These are phyloP conservation scores for Lasioglossum malachurum DNA, from an alignment of 2,888 invertebrate genomes.

Conservation along the genomic window DNA sequence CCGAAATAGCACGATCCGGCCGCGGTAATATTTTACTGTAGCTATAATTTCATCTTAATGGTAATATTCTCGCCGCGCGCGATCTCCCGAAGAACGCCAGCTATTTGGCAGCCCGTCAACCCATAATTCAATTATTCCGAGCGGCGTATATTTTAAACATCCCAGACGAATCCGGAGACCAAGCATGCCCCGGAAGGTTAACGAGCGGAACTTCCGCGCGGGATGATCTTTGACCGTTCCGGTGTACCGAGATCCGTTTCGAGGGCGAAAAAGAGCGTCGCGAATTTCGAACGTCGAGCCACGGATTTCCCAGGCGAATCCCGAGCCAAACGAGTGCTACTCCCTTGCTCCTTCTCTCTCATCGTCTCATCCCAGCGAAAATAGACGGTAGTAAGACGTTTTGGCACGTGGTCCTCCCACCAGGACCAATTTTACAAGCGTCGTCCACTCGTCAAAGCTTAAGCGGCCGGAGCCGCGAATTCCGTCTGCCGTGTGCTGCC, in stretches of 20 bases:
- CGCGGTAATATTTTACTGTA: not conserved
- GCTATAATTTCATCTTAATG: conserved; percentile 5
- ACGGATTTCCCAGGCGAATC: conserved; percentile 37
- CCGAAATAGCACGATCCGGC: not conserved
- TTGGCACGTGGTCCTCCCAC: conserved; percentile 60
- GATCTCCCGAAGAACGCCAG: not conserved
- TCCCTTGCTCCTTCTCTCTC: not conserved
- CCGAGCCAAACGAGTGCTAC: conserved; percentile 40
- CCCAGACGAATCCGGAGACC: not conserved
- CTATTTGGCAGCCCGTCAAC: conserved; percentile 5
- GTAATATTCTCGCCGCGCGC: not conserved
- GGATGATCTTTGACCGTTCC: not conserved
- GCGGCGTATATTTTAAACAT: not conserved
- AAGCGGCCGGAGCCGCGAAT: conserved; percentile 39
- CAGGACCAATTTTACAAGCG: conserved; percentile 60
- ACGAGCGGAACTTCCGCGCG: conserved; percentile 3
- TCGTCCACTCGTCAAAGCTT: conserved; percentile 58
- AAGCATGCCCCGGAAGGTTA: not conserved
- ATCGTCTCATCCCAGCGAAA: conserved; percentile 37
- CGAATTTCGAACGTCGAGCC: conserved; percentile 2
- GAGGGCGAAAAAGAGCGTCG: not conserved
- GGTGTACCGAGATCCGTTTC: not conserved
- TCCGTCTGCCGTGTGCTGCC: conserved; percentile 40
- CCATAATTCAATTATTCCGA: conserved; percentile 15
- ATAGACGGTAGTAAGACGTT: conserved; percentile 60